Evolutionary conservation across 2,888 invertebrate species (phyloP), one percentile per base, ranked within the genome.

Genomic region (Acronicta psi): DNA sequence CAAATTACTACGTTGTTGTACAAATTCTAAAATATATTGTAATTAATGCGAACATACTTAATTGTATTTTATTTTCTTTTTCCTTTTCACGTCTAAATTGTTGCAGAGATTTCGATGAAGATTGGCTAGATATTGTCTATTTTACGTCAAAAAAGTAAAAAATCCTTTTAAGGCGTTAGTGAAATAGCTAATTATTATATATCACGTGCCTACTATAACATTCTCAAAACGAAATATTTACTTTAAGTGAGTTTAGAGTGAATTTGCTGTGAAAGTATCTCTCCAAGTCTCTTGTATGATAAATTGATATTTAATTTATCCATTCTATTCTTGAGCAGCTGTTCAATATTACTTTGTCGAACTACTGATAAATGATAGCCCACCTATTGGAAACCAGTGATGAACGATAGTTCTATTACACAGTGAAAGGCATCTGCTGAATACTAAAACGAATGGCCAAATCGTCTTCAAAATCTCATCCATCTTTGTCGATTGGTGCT

Each of bases 321-420:
- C 44, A 23, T 54, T 53, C 69, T 56, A 75, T 57, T 73, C 57
- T 44, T 47, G 41, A 54, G 37, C 73, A 68, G 47, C 54, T 64
- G 60, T 69, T 59, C 56, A 56, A 54, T 56, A 54, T 56, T 46
- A 72, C 56, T 75, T 74, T 74, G 62, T 67, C 64, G 58, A 62
- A 57, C 61, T 62, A 59, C 68, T 71, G 72, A 77, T 65, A 67
- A 58, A 77, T 76, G 61, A 70, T 66, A 59, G 60, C 59, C 59
- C 57, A 67, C 63, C 61, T 69, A 77, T 74, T 70, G 51, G 52
- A 57, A 63, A 51, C 51, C 46, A 67, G 63, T 68, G 72, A 77
- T 65, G 75, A 75, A 75, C 62, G 68, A 71, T 77, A 59, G 56
- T 77, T 75, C 65, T 70, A 70, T 67, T 62, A 74, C 74, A 53